Percentiles rank a stretch among this genome's conserved stretches.
phyloP scores from a whole-genome alignment of 2,888 invertebrate species.

The Pandemis heparana region DNA sequence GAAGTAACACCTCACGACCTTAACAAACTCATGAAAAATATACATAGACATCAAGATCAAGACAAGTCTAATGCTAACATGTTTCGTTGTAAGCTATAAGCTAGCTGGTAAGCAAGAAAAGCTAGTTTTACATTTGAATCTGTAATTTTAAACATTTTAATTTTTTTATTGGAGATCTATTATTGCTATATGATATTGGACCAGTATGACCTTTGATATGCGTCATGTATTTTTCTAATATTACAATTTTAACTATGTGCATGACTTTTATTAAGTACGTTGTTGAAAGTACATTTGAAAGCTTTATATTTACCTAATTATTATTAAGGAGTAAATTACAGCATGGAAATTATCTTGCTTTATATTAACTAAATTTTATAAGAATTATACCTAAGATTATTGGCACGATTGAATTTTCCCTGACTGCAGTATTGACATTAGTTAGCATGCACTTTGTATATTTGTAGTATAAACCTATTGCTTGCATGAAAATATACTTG shows the following conservation, averaged over 20 bases:
- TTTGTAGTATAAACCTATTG: slow-evolving; percentile 66
- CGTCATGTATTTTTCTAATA: background rate
- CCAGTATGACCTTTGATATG: background rate
- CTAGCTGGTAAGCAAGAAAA: slow-evolving; percentile 10
- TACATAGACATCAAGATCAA: background rate
- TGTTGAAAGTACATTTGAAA: slow-evolving; percentile 26
- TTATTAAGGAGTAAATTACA: slow-evolving; percentile 50
- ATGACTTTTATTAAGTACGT: slow-evolving; percentile 27
- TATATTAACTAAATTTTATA: slow-evolving; percentile 52
- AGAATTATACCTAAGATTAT: slow-evolving; percentile 50
- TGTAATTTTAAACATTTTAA: background rate
- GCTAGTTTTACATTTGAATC: background rate
- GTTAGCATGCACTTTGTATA: slow-evolving; percentile 77
- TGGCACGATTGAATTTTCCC: slow-evolving; percentile 63
- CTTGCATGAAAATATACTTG: slow-evolving; percentile 81
- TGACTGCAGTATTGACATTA: slow-evolving; percentile 48
- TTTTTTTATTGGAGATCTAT: background rate
- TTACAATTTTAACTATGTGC: slow-evolving; percentile 17
- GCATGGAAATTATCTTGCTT: slow-evolving; percentile 63
- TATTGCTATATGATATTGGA: background rate
- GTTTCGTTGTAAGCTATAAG: background rate
- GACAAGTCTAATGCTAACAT: slow-evolving; percentile 1
- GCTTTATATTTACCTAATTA: slow-evolving; percentile 55
- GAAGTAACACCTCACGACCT: slow-evolving; percentile 33
- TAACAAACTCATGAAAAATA: background rate